Conservation (phyloP, 92 coral and sea anemone genomes). For the Ricordea florida region DNA sequence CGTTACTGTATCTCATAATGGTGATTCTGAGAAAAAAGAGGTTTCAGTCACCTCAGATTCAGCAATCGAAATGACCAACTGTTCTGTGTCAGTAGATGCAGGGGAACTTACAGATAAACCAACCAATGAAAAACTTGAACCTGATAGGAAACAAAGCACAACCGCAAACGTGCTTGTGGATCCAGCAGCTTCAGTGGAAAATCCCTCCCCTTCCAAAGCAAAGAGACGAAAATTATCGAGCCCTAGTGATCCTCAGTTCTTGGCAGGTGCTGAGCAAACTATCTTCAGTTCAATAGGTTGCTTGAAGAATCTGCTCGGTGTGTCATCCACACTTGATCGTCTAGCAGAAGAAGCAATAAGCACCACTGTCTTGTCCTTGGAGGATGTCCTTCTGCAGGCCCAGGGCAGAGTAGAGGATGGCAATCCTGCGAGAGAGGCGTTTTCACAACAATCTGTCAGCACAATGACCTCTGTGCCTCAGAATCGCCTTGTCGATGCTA, state of each 20-base stretch:
- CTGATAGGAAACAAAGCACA: background rate
- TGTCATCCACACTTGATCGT: constrained; percentile 40
- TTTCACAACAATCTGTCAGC: too few species aligned
- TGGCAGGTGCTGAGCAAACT: constrained; percentile 11
- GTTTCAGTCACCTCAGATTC: too few species aligned
- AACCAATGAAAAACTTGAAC: background rate
- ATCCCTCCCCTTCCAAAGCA: too few species aligned
- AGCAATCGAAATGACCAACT: too few species aligned
- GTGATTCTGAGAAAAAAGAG: too few species aligned
- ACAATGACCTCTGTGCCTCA: too few species aligned
- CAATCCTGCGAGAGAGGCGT: too few species aligned
- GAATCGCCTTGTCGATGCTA: background rate
- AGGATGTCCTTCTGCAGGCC: constrained; percentile 41
- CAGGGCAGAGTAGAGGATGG: too few species aligned
- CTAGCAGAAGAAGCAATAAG: constrained; percentile 46
- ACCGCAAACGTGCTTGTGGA: background rate
- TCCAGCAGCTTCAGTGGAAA: background rate
- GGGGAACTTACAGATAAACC: too few species aligned
- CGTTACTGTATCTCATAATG: too few species aligned
- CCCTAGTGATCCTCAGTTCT: constrained; percentile 5
- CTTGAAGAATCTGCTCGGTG: constrained; percentile 20
- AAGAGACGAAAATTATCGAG: background rate
- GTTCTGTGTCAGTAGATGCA: too few species aligned
- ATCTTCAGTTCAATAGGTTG: constrained; percentile 47
- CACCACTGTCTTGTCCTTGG: constrained; percentile 47